A percentile compares a stretch with the other conserved stretches of the same genome.
Evolutionary conservation across 2,888 invertebrate genomes (phyloP).

Genomic region (Agrilus biguttatus): DNA sequence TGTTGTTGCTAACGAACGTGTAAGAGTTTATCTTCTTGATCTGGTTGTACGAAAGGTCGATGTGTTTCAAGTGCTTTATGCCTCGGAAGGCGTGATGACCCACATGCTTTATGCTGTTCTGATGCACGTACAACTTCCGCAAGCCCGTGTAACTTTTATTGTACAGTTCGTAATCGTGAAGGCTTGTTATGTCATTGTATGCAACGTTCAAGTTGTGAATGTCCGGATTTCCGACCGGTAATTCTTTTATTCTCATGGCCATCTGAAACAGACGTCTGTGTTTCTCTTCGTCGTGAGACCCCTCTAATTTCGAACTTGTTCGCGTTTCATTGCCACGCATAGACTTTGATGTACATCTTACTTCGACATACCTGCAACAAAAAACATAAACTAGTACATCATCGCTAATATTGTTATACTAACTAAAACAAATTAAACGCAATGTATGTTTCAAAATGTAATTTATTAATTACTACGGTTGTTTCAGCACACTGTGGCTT

Average conservation of each 20-base stretch:
- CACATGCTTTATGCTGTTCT: constrained; percentile 22
- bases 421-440: too few relatives aligned
- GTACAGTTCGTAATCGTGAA: constrained; percentile 20
- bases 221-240: constrained; percentile 18
- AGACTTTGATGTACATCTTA: too few relatives aligned
- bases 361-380: too few relatives aligned
- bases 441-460: too few relatives aligned
- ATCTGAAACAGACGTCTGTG: constrained; percentile 6
- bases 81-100: constrained; percentile 22
- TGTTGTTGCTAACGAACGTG: constrained; percentile 21
- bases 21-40: constrained; percentile 20
- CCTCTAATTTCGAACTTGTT: too few relatives aligned
- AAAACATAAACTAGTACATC: too few relatives aligned
- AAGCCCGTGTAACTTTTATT: constrained; percentile 20
- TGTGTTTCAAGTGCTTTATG: constrained; percentile 16
- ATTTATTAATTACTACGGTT: too few relatives aligned
- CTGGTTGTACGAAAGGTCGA: constrained; percentile 26
- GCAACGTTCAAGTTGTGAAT: constrained; percentile 18
- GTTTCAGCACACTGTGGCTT: too few relatives aligned
- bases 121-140: constrained; percentile 19
- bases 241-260: constrained; percentile 15
- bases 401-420: too few relatives aligned
- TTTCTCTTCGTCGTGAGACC: too few relatives aligned
- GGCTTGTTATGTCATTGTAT: constrained; percentile 20
- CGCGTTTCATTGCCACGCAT: too few relatives aligned